Conservation (phyloP, 1,140 invertebrate species). For the Drosophila subpulchrella region DNA sequence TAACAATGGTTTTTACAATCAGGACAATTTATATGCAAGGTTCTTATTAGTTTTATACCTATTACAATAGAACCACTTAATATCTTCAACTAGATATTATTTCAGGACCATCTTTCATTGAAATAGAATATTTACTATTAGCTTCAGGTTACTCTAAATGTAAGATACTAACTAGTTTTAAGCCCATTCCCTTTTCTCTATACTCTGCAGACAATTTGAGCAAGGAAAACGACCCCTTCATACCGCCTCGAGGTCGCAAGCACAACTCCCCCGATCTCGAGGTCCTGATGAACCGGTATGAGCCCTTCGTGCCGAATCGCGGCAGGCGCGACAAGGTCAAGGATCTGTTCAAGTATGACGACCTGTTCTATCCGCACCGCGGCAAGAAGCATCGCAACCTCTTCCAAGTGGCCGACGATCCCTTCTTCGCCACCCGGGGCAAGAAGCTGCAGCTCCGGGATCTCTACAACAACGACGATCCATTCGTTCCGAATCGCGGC, state of each 20-base stretch:
- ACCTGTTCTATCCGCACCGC: slow-evolving; percentile 82
- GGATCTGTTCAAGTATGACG: slow-evolving; percentile 83
- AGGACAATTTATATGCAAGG: no score
- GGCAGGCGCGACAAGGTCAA: slow-evolving; percentile 81
- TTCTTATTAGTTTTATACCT: no score
- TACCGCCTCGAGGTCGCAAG: slow-evolving; percentile 78
- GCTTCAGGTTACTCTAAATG: no score
- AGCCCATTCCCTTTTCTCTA: background rate
- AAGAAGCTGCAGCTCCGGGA: slow-evolving; percentile 76
- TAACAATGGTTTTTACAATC: no score
- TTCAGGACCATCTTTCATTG: no score
- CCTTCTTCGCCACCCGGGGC: slow-evolving; percentile 73
- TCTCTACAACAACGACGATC: slow-evolving; percentile 72
- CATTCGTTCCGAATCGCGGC: slow-evolving; percentile 77
- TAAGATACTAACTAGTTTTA: background rate
- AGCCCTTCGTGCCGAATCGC: slow-evolving; percentile 80
- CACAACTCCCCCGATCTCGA: slow-evolving; percentile 72
- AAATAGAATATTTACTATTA: no score
- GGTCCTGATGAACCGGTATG: slow-evolving; percentile 67
- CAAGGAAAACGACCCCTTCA: slow-evolving; percentile 70
- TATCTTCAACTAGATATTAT: no score
- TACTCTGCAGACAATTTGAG: slow-evolving; percentile 37
- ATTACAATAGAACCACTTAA: no score
- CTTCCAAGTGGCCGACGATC: slow-evolving; percentile 64
- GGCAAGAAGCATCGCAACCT: slow-evolving; percentile 72